A percentile compares a stretch with the other conserved stretches of the same genome.
These are phyloP conservation scores for Mastigias papua DNA, from an alignment of 30 jellyfish, hydroid and myxozoan species.

Conservation along the genomic window DNA sequence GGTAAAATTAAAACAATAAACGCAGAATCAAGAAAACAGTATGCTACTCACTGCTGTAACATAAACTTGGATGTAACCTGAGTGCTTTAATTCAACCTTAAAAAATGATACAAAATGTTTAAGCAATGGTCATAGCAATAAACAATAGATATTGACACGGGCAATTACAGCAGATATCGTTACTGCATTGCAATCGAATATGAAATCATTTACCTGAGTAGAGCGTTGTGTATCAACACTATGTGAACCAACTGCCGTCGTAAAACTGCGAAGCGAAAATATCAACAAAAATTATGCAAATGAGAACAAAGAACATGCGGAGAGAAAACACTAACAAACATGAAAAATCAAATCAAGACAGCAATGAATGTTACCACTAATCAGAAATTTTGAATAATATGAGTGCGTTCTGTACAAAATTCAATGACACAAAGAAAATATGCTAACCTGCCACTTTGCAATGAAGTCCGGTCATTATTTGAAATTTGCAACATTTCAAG, in stretches of 20 bases:
- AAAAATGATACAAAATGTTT: too few relatives aligned
- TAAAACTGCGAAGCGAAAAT: too few relatives aligned
- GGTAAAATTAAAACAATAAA: too few relatives aligned
- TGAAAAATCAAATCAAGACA: too few relatives aligned
- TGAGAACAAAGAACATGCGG: too few relatives aligned
- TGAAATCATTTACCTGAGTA: neutral
- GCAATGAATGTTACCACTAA: too few relatives aligned
- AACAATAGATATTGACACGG: too few relatives aligned
- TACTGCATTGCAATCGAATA: neutral
- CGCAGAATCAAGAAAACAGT: neutral
- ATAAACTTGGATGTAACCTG: slow-evolving; percentile 67
- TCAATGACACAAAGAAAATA: neutral
- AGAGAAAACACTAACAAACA: too few relatives aligned
- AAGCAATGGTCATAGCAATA: too few relatives aligned
- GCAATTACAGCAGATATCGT: too few relatives aligned
- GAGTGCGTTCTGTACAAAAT: neutral
- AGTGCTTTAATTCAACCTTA: slow-evolving; percentile 72
- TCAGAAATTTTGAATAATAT: too few relatives aligned
- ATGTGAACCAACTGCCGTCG: neutral
- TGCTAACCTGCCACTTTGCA: slow-evolving; percentile 71
- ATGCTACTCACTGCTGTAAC: slow-evolving; percentile 80
- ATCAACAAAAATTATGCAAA: too few relatives aligned
- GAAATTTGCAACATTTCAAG: slow-evolving; percentile 47
- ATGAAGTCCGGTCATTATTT: slow-evolving; percentile 30
- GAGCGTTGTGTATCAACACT: neutral